Evolutionary conservation across 2,797 vertebrate species (phyloP).

Genomic region (Pseudochirops corinnae): DNA sequence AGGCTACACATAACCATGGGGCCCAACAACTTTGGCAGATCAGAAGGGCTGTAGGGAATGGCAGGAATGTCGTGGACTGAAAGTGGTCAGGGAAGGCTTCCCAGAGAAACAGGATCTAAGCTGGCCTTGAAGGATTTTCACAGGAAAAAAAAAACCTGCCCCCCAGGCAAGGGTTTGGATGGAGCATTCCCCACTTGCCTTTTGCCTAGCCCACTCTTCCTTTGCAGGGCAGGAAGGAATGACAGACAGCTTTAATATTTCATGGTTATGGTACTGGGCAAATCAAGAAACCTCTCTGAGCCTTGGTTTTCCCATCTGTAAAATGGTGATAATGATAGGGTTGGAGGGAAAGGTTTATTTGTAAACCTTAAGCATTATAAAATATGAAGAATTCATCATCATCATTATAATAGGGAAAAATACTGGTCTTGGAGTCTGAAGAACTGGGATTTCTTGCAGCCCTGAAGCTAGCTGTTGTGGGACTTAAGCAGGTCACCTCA

Average conservation of each 20-base stretch:
- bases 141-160: neutral
- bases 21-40: neutral
- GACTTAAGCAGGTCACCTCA: neutral
- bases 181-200: neutral
- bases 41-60: neutral
- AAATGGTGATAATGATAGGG: neutral
- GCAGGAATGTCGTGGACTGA: neutral
- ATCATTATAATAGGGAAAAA: neutral
- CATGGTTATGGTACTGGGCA: neutral
- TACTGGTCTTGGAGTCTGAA: neutral
- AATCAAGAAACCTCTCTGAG: neutral
- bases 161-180: neutral
- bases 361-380: neutral
- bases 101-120: neutral
- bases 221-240: neutral
- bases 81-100: neutral
- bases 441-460: neutral
- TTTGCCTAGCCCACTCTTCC: neutral
- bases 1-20: fast-evolving
- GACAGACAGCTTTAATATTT: neutral
- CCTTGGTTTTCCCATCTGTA: neutral
- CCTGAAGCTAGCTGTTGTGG: neutral
- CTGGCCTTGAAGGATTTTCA: neutral
- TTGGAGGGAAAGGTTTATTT: neutral
- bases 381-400: neutral